phyloP scores from a whole-genome alignment of 2,113 vertebrate species.

The Muscicapa adusta region DNA sequence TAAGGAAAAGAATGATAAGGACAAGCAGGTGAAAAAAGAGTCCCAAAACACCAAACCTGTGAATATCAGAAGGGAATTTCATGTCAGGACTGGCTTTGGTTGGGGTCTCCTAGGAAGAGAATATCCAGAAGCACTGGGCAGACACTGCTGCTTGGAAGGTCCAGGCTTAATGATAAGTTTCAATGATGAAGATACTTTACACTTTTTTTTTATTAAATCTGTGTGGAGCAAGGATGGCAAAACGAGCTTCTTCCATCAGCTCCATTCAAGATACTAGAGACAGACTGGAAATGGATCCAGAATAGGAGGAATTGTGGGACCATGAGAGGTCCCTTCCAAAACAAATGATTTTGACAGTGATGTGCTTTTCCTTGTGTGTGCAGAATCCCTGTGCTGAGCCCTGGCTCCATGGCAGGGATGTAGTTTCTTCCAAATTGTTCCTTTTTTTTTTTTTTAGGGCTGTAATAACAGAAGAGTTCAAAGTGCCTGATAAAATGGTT shows the following conservation, averaged over 20 bases:
- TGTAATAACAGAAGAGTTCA: constrained; percentile 96
- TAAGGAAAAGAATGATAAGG: background rate
- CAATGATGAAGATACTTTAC: background rate
- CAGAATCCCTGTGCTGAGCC: background rate
- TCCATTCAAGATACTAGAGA: background rate
- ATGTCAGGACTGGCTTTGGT: background rate
- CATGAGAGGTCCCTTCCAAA: background rate
- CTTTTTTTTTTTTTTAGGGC: constrained; percentile 72
- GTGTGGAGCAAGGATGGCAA: background rate
- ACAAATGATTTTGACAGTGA: background rate
- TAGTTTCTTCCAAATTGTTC: background rate
- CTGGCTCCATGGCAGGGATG: background rate
- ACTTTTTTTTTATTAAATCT: background rate
- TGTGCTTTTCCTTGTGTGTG: background rate
- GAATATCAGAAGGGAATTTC: background rate
- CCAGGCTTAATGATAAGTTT: background rate
- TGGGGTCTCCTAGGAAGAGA: background rate
- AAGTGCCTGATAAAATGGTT: constrained; percentile 99
- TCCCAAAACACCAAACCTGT: background rate
- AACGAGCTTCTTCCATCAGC: background rate
- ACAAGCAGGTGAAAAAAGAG: background rate
- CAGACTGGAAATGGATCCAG: background rate
- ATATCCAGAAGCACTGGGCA: background rate
- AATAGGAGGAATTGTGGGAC: background rate
- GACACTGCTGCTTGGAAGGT: background rate